Conservation (phyloP, 2,888 invertebrate species). For the Kuschelorhynchus macadamiae region DNA sequence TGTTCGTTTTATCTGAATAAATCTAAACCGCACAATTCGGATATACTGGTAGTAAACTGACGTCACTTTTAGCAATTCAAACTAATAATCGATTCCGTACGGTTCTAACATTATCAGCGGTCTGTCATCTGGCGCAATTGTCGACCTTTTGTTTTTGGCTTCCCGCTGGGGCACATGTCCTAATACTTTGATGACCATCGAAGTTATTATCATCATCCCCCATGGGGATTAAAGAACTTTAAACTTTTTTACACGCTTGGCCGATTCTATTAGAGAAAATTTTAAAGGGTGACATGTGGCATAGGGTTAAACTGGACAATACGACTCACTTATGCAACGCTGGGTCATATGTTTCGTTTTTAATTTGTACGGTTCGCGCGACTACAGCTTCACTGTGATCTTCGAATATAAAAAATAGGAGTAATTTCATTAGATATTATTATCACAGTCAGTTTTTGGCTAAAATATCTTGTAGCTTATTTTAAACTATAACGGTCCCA, state of each 20-base stretch:
- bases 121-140: slow-evolving; percentile 51
- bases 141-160: slow-evolving; percentile 54
- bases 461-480: no score
- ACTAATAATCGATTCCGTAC: slow-evolving; percentile 43
- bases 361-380: not conserved
- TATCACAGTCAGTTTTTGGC: no score
- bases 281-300: slow-evolving; percentile 58
- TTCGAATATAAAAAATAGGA: no score
- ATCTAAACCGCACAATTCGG: not conserved
- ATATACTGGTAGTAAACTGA: slow-evolving; percentile 5
- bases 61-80: slow-evolving; percentile 10
- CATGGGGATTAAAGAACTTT: slow-evolving; percentile 61
- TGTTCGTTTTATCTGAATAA: not conserved
- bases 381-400: not conserved
- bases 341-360: slow-evolving; percentile 11
- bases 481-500: no score
- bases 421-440: no score
- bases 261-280: slow-evolving; percentile 59
- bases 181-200: slow-evolving; percentile 58
- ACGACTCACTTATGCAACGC: slow-evolving; percentile 35
- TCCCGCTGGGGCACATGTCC: slow-evolving; percentile 58
- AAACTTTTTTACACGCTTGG: slow-evolving; percentile 60
- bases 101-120: slow-evolving; percentile 43
- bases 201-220: slow-evolving; percentile 57
- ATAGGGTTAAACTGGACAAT: slow-evolving; percentile 59